Percentiles rank a stretch among this genome's conserved stretches.
These are phyloP conservation scores for Nipponacmea schrenckii DNA, from an alignment of 2,888 invertebrate genomes.

Conservation along the genomic window DNA sequence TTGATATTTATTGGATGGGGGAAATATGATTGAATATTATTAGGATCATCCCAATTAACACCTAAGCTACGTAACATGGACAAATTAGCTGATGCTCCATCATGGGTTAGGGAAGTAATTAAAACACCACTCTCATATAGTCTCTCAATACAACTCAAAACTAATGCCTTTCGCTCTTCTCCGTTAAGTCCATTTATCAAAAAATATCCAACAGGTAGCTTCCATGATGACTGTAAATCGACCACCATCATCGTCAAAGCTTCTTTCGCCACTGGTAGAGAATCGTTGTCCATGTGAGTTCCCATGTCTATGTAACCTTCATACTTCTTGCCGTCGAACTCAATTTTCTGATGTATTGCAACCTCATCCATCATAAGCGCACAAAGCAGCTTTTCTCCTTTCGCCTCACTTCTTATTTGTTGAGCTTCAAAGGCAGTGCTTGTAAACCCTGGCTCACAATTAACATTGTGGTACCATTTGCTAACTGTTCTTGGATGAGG, in stretches of 20 bases:
- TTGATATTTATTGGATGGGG: not conserved
- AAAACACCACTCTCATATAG: not conserved
- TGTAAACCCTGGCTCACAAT: not conserved
- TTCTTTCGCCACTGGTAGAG: conserved; percentile 1
- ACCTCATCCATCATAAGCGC: not conserved
- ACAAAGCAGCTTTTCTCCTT: not conserved
- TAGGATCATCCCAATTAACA: not conserved
- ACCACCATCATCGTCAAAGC: not conserved
- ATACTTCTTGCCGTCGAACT: conserved; percentile 3
- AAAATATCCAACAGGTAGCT: conserved; percentile 12
- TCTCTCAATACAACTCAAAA: not conserved
- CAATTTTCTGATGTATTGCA: not conserved
- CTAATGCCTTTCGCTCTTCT: not conserved
- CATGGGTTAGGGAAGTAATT: conserved; percentile 2
- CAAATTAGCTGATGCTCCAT: conserved; percentile 4
- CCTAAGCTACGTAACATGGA: not conserved
- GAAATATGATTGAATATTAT: conserved; percentile 1
- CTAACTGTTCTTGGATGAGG: not conserved
- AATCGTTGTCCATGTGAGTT: not conserved
- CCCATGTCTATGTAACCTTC: conserved; percentile 9
- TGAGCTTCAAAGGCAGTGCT: not conserved
- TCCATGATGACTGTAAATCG: not conserved
- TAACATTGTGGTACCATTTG: not conserved
- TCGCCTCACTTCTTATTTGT: not conserved
- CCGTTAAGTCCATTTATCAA: not conserved